A percentile compares a stretch with the other conserved stretches of the same genome.
Conservation (phyloP, 2,888 invertebrate genomes). For the Cotesia congregata region DNA sequence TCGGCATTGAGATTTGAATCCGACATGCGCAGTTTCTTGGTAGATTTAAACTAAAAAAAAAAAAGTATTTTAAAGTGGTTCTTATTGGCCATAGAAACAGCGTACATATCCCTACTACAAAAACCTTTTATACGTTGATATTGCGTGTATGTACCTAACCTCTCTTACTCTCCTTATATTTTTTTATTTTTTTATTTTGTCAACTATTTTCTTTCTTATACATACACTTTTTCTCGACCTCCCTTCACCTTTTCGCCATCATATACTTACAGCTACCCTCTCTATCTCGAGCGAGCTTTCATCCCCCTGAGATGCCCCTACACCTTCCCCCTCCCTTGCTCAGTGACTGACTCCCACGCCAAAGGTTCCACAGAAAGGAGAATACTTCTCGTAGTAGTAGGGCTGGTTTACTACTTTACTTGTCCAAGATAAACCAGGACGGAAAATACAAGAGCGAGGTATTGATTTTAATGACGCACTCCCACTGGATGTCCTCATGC, state of each 20-base stretch:
- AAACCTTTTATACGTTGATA: slow-evolving; percentile 49
- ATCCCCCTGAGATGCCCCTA: slow-evolving; percentile 33
- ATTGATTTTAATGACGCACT: slow-evolving; percentile 70
- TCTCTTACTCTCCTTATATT: slow-evolving; percentile 2
- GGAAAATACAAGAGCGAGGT: slow-evolving; percentile 41
- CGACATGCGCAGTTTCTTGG: slow-evolving; percentile 60
- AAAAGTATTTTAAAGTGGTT: slow-evolving; percentile 67
- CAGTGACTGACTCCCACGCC: slow-evolving; percentile 25
- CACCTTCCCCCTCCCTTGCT: slow-evolving; percentile 40
- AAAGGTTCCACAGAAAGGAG: slow-evolving; percentile 25
- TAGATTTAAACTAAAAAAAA: slow-evolving; percentile 49
- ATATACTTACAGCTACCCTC: slow-evolving; percentile 19
- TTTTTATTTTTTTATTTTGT: slow-evolving; percentile 1
- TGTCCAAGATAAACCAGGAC: slow-evolving; percentile 43
- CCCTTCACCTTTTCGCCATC: slow-evolving; percentile 1
- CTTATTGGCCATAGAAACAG: slow-evolving; percentile 67
- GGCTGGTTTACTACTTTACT: slow-evolving; percentile 52
- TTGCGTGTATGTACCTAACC: slow-evolving; percentile 53
- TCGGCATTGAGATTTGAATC: slow-evolving; percentile 59
- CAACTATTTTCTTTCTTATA: slow-evolving; percentile 9
- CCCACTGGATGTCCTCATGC: slow-evolving; percentile 52
- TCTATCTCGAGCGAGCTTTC: slow-evolving; percentile 39
- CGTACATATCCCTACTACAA: slow-evolving; percentile 51
- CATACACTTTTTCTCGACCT: slow-evolving; percentile 20
- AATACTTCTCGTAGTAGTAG: slow-evolving; percentile 21